Evolutionary conservation across 2,797 vertebrate genomes (phyloP).

Genomic region (Amazonetta brasiliensis): DNA sequence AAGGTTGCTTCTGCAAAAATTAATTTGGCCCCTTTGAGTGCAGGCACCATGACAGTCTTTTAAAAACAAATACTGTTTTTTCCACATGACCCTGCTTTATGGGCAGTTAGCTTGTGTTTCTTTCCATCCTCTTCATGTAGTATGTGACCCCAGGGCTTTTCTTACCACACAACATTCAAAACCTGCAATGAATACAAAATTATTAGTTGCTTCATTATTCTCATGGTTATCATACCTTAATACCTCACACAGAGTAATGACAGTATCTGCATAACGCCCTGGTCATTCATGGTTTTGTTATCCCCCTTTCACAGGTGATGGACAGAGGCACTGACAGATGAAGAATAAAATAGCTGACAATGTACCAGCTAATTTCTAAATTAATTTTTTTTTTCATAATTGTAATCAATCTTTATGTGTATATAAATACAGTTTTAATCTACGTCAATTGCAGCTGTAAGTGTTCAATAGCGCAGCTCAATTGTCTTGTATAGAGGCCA

Average conservation of each 20-base stretch:
- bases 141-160: background rate
- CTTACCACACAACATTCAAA: background rate
- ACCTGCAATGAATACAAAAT: constrained; percentile 16
- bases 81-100: background rate
- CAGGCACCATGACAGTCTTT: background rate
- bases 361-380: background rate
- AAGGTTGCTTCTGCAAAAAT: background rate
- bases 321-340: background rate
- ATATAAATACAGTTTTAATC: background rate
- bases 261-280: background rate
- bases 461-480: background rate
- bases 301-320: background rate
- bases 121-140: background rate
- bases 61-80: background rate
- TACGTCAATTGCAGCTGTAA: background rate
- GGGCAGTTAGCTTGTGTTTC: constrained; percentile 1
- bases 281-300: background rate
- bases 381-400: background rate
- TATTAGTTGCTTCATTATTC: background rate
- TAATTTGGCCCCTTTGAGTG: background rate
- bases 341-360: background rate
- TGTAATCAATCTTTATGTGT: background rate
- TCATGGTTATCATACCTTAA: background rate
- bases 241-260: background rate
- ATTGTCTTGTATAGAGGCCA: background rate